These are phyloP conservation scores for Holacanthus passer DNA, from an alignment of 2,113 vertebrate species.

Conservation along the genomic window DNA sequence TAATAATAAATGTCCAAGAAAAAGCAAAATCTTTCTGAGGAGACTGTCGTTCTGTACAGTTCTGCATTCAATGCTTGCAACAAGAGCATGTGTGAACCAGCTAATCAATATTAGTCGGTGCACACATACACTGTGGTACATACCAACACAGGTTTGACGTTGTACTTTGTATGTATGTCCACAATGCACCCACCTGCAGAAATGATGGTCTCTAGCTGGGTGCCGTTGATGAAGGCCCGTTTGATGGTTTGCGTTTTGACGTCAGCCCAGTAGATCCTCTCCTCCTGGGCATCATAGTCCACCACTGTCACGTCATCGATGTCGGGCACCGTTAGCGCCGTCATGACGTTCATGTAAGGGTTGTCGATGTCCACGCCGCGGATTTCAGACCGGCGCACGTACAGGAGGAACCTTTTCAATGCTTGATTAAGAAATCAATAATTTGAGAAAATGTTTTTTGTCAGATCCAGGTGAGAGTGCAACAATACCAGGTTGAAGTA, in stretches of 20 bases:
- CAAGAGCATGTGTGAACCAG: background rate
- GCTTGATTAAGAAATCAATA: slow-evolving; percentile 79
- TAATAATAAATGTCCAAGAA: background rate
- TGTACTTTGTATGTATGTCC: background rate
- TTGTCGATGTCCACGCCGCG: slow-evolving; percentile 97
- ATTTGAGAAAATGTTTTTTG: background rate
- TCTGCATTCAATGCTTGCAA: background rate
- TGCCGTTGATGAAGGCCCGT: slow-evolving; percentile 96
- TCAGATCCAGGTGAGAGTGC: slow-evolving; percentile 7
- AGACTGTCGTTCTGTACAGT: background rate
- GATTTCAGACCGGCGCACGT: slow-evolving; percentile 94
- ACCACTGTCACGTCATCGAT: slow-evolving; percentile 98
- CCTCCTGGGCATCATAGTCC: slow-evolving; percentile 94
- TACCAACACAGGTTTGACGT: background rate
- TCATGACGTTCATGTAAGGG: slow-evolving; percentile 98
- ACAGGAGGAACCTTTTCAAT: slow-evolving; percentile 94
- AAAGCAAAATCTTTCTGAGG: background rate
- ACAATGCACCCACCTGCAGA: slow-evolving; percentile 89
- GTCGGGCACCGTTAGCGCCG: slow-evolving; percentile 95
- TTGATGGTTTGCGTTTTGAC: slow-evolving; percentile 98
- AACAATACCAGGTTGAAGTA: background rate
- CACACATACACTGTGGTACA: background rate
- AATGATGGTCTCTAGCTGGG: slow-evolving; percentile 94
- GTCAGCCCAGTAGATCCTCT: slow-evolving; percentile 97
- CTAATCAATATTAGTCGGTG: background rate